Evolutionary conservation across 1,140 invertebrate species (phyloP).

Genomic region (Musca vetustissima): DNA sequence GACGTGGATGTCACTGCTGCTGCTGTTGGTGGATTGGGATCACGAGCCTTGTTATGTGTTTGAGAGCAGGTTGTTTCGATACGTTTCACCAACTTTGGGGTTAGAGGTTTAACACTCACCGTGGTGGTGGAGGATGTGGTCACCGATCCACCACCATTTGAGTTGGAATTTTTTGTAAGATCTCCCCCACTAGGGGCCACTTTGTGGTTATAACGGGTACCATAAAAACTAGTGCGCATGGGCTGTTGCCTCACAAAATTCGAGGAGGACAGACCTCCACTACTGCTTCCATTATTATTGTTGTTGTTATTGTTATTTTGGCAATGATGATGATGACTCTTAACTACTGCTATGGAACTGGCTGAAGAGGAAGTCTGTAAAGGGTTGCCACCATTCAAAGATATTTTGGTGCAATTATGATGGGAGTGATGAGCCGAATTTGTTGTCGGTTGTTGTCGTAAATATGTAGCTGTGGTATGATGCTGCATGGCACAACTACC

Average conservation of each 20-base stretch:
- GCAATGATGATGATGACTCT: neutral
- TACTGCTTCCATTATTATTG: conserved; percentile 26
- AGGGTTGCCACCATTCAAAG: neutral
- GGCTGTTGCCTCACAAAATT: conserved; percentile 46
- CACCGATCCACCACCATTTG: conserved; percentile 13
- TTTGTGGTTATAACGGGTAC: conserved; percentile 28
- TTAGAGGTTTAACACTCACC: conserved; percentile 43
- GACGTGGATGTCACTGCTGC: no score
- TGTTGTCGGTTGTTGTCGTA: neutral
- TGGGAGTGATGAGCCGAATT: neutral
- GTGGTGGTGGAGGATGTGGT: conserved; percentile 27
- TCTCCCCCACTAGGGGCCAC: neutral
- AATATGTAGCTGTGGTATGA: conserved; percentile 24
- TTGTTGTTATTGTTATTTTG: conserved; percentile 17
- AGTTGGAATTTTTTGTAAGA: conserved; percentile 24
- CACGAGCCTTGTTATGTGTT: conserved; percentile 21
- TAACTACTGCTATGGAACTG: neutral
- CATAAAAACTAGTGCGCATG: conserved; percentile 39
- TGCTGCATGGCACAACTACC: conserved; percentile 36
- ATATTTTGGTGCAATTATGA: conserved; percentile 12
- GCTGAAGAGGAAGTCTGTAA: conserved; percentile 16
- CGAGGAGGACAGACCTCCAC: neutral
- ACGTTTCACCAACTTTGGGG: conserved; percentile 48
- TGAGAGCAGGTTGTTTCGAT: conserved; percentile 42
- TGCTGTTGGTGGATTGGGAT: conserved; percentile 18